phyloP scores from a whole-genome alignment of 2,113 vertebrate genomes.

The Orthonyx spaldingii region DNA sequence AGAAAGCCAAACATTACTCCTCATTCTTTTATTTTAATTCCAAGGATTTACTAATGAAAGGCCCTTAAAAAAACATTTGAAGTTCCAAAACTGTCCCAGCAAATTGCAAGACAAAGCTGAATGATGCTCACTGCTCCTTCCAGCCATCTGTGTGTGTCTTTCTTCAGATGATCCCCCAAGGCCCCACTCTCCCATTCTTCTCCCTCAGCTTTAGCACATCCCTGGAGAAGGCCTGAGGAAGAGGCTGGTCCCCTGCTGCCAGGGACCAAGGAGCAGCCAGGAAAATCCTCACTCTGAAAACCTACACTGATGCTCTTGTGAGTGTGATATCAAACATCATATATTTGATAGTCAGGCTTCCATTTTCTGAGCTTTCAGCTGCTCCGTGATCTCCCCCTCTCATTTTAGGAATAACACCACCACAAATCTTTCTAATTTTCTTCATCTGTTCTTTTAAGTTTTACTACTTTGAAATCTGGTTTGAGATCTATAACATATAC shows the following conservation, averaged over 20 bases:
- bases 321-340: not conserved
- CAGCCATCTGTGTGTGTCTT: not conserved
- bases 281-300: not conserved
- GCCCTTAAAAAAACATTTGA: not conserved
- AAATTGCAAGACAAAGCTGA: not conserved
- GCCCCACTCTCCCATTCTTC: not conserved
- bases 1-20: not conserved
- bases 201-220: not conserved
- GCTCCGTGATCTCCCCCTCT: not conserved
- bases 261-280: not conserved
- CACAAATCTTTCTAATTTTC: not conserved
- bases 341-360: not conserved
- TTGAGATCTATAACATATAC: not conserved
- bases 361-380: not conserved
- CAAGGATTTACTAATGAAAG: not conserved
- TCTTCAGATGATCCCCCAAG: not conserved
- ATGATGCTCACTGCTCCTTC: not conserved
- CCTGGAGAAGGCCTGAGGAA: not conserved
- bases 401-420: not conserved
- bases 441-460: not conserved
- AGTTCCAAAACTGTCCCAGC: not conserved
- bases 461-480: not conserved
- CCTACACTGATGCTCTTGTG: not conserved
- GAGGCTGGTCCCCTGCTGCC: not conserved
- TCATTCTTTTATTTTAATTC: not conserved